A percentile compares a stretch with the other conserved stretches of the same genome.
These are phyloP conservation scores for Diplodus puntazzo DNA, from an alignment of 2,797 vertebrate genomes.

Conservation along the genomic window DNA sequence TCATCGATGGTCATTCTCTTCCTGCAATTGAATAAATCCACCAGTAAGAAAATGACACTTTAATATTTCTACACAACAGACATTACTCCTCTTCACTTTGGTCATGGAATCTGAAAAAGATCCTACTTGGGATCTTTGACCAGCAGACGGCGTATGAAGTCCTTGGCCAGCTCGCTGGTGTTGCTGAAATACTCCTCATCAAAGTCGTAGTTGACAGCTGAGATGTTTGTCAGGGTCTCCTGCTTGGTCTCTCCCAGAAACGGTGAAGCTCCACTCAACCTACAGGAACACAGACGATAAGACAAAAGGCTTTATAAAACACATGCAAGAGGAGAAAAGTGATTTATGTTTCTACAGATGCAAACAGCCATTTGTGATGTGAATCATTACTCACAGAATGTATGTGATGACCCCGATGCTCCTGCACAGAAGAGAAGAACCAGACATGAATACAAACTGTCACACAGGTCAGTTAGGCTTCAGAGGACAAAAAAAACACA, in stretches of 20 bases:
- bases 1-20: slow-evolving; percentile 97
- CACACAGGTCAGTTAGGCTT: background rate
- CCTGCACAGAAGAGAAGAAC: slow-evolving; percentile 82
- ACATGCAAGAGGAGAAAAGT: background rate
- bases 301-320: slow-evolving; percentile 9
- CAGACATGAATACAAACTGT: slow-evolving; percentile 39
- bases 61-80: background rate
- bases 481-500: background rate
- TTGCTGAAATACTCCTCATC: slow-evolving; percentile 98
- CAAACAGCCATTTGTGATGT: background rate
- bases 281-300: slow-evolving; percentile 55
- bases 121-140: slow-evolving; percentile 98
- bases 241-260: slow-evolving; percentile 98
- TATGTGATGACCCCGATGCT: slow-evolving; percentile 99
- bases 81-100: background rate
- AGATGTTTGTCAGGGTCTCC: slow-evolving; percentile 98
- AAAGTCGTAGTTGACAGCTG: slow-evolving; percentile 96
- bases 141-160: slow-evolving; percentile 96
- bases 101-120: background rate
- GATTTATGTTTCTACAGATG: slow-evolving; percentile 4
- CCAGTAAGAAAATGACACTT: slow-evolving; percentile 12
- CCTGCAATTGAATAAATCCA: slow-evolving; percentile 77
- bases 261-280: slow-evolving; percentile 94
- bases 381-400: slow-evolving; percentile 92
- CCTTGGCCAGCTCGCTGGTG: slow-evolving; percentile 97